A percentile compares a stretch with the other conserved stretches of the same genome.
Conservation (phyloP, 2,888 invertebrate genomes). For the Xylocampa areola region DNA sequence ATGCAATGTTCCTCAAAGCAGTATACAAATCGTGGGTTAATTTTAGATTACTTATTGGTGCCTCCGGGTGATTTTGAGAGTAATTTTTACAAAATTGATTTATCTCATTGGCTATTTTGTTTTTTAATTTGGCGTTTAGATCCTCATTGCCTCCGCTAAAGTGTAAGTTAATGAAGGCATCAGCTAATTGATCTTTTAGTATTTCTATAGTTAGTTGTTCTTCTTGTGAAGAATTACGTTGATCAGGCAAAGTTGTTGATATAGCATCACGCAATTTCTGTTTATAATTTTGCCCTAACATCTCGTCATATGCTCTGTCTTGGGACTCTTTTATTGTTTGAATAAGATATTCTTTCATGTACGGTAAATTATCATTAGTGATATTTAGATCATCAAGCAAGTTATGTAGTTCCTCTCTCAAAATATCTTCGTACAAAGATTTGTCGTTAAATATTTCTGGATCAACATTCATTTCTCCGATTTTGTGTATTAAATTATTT, state of each 20-base stretch:
- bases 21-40: constrained; percentile 67
- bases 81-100: constrained; percentile 71
- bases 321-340: constrained; percentile 61
- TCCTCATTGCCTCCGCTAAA: constrained; percentile 60
- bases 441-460: constrained; percentile 70
- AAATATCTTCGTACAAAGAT: constrained; percentile 65
- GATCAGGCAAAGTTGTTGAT: constrained; percentile 65
- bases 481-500: constrained; percentile 63
- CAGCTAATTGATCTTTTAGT: constrained; percentile 73
- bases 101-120: constrained; percentile 67
- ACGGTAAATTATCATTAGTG: constrained; percentile 47
- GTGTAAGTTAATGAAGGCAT: constrained; percentile 75
- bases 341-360: constrained; percentile 61
- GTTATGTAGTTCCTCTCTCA: constrained; percentile 68
- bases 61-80: constrained; percentile 61
- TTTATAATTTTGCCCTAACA: constrained; percentile 67
- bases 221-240: constrained; percentile 54
- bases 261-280: constrained; percentile 69
- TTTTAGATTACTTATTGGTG: constrained; percentile 60
- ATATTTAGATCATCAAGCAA: constrained; percentile 55
- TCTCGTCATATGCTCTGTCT: constrained; percentile 60
- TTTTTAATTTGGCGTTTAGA: constrained; percentile 61
- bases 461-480: constrained; percentile 71
- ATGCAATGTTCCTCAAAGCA: constrained; percentile 66
- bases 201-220: constrained; percentile 68